Conservation (phyloP, 2,797 vertebrate genomes). For the Coregonus ussuriensis region DNA sequence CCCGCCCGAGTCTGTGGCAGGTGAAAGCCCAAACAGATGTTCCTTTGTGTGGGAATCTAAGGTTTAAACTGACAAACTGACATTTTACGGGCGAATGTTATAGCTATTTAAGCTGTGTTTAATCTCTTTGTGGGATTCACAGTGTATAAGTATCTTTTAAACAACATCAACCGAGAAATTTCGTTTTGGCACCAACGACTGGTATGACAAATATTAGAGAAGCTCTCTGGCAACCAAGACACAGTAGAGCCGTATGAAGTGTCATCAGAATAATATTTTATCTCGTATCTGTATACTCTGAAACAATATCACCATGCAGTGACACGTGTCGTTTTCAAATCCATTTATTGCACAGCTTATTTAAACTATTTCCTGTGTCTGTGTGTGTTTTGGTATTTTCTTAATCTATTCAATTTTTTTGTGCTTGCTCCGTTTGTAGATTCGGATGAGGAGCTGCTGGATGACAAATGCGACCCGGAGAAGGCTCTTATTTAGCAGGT, state of each 20-base stretch:
- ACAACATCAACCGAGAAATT: not conserved
- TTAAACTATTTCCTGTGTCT: not conserved
- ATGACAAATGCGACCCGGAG: slow-evolving; percentile 87
- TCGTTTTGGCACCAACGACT: not conserved
- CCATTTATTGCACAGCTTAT: not conserved
- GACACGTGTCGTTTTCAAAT: not conserved
- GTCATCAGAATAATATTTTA: too few species aligned
- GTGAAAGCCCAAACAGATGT: slow-evolving; percentile 59
- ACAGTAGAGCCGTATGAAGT: too few species aligned
- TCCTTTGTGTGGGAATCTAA: not conserved
- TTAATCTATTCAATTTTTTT: not conserved
- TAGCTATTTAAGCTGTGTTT: not conserved
- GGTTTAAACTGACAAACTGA: not conserved
- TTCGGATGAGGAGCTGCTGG: slow-evolving; percentile 88
- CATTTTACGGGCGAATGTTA: not conserved
- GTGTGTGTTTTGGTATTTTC: not conserved
- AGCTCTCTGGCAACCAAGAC: not conserved
- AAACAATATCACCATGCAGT: too few species aligned
- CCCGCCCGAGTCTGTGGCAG: slow-evolving; percentile 94
- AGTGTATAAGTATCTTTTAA: not conserved
- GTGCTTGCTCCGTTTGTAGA: slow-evolving; percentile 67
- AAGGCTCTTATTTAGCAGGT: slow-evolving; percentile 83
- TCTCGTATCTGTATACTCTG: too few species aligned
- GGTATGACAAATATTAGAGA: not conserved
- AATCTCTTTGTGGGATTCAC: not conserved